Conservation (phyloP, 2,888 invertebrate genomes). For the Epistrophe eligans region DNA sequence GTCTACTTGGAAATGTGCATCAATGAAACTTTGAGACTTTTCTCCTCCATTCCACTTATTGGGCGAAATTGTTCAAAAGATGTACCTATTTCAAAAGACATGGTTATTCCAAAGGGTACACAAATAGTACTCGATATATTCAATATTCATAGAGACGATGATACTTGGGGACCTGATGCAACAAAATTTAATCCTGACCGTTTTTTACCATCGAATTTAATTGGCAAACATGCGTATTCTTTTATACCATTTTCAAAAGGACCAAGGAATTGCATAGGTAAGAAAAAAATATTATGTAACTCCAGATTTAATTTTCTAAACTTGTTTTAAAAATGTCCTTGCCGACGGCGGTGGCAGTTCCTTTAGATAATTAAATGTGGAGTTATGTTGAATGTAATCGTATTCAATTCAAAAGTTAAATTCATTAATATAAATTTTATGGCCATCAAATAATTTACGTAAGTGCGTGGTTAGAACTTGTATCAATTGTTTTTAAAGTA, state of each 20-base stretch:
- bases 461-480: no score
- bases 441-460: no score
- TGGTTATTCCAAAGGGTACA: slow-evolving; percentile 74
- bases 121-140: slow-evolving; percentile 73
- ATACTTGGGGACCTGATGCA: slow-evolving; percentile 78
- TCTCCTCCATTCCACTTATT: slow-evolving; percentile 77
- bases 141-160: slow-evolving; percentile 76
- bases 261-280: slow-evolving; percentile 78
- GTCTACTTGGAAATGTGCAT: slow-evolving; percentile 77
- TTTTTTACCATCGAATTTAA: slow-evolving; percentile 77
- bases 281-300: not conserved
- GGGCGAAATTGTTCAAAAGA: slow-evolving; percentile 68
- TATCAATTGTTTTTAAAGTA: no score
- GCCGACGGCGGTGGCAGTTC: no score
- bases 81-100: slow-evolving; percentile 58
- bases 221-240: slow-evolving; percentile 73
- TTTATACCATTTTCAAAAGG: slow-evolving; percentile 79
- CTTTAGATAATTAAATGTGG: no score
- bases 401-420: no score
- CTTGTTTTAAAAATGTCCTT: no score
- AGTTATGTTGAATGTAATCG: no score
- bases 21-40: slow-evolving; percentile 77
- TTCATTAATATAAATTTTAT: no score
- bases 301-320: not conserved
- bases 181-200: slow-evolving; percentile 77